phyloP scores from a whole-genome alignment of 1,140 invertebrate species.

The Formica selysi region DNA sequence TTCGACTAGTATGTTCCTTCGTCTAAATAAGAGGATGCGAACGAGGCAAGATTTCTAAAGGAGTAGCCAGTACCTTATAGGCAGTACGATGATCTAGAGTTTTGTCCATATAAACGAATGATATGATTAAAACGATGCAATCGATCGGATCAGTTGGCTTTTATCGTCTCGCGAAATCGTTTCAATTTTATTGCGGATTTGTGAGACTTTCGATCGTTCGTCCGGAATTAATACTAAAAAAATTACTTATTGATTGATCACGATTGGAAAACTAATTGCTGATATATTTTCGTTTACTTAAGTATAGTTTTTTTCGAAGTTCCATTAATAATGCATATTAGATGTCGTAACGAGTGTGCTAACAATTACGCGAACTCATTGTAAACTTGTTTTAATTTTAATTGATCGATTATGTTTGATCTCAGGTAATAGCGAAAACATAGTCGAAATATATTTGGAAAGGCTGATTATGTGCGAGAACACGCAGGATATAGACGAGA shows the following conservation, averaged over 20 bases:
- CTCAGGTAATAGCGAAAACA: constrained; percentile 49
- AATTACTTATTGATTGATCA: constrained; percentile 31
- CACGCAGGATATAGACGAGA: constrained; percentile 28
- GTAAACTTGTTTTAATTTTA: constrained; percentile 9
- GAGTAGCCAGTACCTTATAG: constrained; percentile 46
- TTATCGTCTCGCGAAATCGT: constrained; percentile 20
- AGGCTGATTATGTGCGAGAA: constrained; percentile 39
- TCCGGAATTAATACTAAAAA: neutral
- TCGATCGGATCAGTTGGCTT: constrained; percentile 50
- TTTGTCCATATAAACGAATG: constrained; percentile 60
- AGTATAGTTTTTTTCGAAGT: neutral
- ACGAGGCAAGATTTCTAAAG: constrained; percentile 66
- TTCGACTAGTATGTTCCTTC: constrained; percentile 79
- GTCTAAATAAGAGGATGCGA: constrained; percentile 75
- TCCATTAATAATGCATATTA: constrained; percentile 27
- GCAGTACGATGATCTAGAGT: constrained; percentile 64
- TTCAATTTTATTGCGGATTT: constrained; percentile 36
- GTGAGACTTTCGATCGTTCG: neutral
- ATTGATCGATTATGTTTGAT: constrained; percentile 49
- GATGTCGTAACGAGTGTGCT: neutral
- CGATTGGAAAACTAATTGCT: constrained; percentile 5
- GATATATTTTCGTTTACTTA: constrained; percentile 44
- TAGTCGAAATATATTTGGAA: constrained; percentile 44
- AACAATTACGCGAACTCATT: constrained; percentile 12
- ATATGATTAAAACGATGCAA: constrained; percentile 48